Conservation (phyloP, 2,888 invertebrate species). For the Apeira syringaria region DNA sequence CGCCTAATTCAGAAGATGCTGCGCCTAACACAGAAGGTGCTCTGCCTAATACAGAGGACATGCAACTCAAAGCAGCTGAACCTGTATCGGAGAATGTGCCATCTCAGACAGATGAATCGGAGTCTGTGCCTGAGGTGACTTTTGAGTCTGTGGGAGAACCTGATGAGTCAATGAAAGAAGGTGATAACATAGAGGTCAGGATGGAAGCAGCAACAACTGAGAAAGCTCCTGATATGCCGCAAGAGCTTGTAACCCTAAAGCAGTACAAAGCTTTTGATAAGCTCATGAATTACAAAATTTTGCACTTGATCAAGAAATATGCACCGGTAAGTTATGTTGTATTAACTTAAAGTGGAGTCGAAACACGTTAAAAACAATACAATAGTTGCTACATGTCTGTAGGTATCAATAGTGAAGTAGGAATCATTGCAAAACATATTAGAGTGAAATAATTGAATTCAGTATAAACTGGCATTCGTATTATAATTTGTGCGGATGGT, state of each 20-base stretch:
- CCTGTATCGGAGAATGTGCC: background rate
- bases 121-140: background rate
- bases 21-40: background rate
- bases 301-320: conserved; percentile 43
- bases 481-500: too few relatives aligned
- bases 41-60: background rate
- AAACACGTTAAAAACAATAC: too few relatives aligned
- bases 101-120: background rate
- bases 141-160: background rate
- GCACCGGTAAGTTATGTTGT: conserved; percentile 44
- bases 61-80: background rate
- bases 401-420: too few relatives aligned
- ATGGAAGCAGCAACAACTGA: background rate
- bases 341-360: background rate
- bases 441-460: too few relatives aligned
- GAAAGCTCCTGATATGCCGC: background rate
- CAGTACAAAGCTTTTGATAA: conserved; percentile 17
- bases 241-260: background rate
- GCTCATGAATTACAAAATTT: conserved; percentile 33
- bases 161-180: background rate
- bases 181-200: background rate
- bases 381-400: too few relatives aligned
- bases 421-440: too few relatives aligned
- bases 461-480: too few relatives aligned
- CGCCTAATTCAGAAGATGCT: background rate